Percentiles rank a stretch among this genome's conserved stretches.
These are phyloP conservation scores for Philhelius pedissequus DNA, from an alignment of 2,888 invertebrate species.

Conservation along the genomic window DNA sequence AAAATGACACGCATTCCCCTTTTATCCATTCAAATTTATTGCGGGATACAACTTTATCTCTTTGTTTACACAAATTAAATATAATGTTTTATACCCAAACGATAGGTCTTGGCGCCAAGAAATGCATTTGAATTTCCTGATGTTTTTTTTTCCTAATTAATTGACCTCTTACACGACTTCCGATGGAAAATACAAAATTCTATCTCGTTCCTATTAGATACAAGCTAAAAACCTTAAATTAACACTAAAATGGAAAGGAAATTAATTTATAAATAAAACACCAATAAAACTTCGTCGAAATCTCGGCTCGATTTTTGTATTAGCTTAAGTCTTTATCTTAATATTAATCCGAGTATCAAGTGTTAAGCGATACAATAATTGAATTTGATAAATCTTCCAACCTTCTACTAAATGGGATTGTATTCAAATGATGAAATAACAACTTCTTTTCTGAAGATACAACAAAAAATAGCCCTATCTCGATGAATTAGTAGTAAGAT, in stretches of 20 bases:
- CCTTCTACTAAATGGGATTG: slow-evolving; percentile 24
- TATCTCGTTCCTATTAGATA: background rate
- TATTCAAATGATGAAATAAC: slow-evolving; percentile 31
- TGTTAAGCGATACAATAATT: slow-evolving; percentile 41
- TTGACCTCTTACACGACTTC: background rate
- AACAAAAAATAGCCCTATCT: slow-evolving; percentile 11
- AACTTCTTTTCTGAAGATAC: slow-evolving; percentile 11
- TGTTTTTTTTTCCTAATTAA: background rate
- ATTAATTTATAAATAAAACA: slow-evolving; percentile 46
- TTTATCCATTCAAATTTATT: too few relatives aligned
- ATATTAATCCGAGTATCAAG: slow-evolving; percentile 27
- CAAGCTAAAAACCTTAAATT: background rate
- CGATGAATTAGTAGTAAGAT: slow-evolving; percentile 15
- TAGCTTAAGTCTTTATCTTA: slow-evolving; percentile 3
- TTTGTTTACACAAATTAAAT: background rate
- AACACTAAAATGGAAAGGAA: slow-evolving; percentile 1
- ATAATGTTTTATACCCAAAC: background rate
- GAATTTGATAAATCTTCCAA: slow-evolving; percentile 43
- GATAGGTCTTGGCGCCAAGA: background rate
- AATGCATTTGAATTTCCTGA: background rate
- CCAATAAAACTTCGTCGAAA: background rate
- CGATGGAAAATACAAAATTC: background rate
- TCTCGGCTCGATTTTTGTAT: background rate
- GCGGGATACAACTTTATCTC: too few relatives aligned
- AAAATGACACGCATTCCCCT: too few relatives aligned